A percentile compares a stretch with the other conserved stretches of the same genome.
These are phyloP conservation scores for Lasioglossum marginatum DNA, from an alignment of 2,888 invertebrate species.

Conservation along the genomic window DNA sequence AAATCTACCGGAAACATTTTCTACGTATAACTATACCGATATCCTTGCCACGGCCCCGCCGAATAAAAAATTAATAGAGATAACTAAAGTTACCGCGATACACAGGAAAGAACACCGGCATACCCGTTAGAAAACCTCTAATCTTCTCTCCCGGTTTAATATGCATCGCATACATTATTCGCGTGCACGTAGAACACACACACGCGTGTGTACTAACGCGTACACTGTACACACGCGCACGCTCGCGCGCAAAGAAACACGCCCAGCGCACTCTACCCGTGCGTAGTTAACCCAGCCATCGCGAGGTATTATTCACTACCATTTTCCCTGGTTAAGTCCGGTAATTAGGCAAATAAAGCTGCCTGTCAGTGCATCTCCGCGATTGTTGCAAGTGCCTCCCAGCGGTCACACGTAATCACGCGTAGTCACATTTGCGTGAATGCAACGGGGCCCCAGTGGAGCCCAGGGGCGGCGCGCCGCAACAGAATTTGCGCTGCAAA, in stretches of 20 bases:
- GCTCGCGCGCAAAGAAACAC: constrained; percentile 33
- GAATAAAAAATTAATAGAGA: constrained; percentile 7
- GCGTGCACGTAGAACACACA: constrained; percentile 31
- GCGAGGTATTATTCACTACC: constrained; percentile 57
- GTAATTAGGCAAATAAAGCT: constrained; percentile 74
- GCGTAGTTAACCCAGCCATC: constrained; percentile 52
- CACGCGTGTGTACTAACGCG: background rate
- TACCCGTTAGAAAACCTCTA: constrained; percentile 36
- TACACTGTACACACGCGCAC: background rate
- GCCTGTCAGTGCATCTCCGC: constrained; percentile 62
- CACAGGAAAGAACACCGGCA: constrained; percentile 20
- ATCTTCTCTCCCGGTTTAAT: constrained; percentile 55
- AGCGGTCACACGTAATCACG: constrained; percentile 60
- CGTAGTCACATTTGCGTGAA: constrained; percentile 45
- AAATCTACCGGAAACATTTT: constrained; percentile 23
- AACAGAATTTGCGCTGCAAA: background rate
- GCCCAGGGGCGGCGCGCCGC: background rate
- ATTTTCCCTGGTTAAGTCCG: constrained; percentile 69
- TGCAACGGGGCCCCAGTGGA: constrained; percentile 32
- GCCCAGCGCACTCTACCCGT: constrained; percentile 45
- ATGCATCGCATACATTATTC: constrained; percentile 41
- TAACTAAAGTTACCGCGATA: constrained; percentile 17
- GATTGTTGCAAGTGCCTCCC: constrained; percentile 61
- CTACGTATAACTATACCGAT: background rate
- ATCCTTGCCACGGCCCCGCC: background rate